Conservation (phyloP, 1,140 invertebrate species). For the Venustaconcha ellipsiformis region DNA sequence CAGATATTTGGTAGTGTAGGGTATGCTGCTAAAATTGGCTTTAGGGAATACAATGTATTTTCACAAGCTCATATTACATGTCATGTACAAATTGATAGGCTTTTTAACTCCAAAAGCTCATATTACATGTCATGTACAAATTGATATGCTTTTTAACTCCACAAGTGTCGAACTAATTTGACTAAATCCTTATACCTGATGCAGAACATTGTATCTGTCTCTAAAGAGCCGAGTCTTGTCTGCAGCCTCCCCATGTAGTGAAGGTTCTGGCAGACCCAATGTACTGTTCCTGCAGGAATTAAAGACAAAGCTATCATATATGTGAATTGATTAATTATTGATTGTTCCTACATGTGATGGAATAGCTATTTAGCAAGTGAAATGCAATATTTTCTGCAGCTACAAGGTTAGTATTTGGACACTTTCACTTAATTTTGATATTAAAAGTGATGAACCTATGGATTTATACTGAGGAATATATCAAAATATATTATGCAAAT, state of each 20-base stretch:
- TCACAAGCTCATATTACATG: too few species aligned
- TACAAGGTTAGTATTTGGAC: too few species aligned
- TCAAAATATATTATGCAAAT: too few species aligned
- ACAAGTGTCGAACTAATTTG: background rate
- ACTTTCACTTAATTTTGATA: too few species aligned
- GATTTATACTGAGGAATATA: too few species aligned
- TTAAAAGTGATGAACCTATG: too few species aligned
- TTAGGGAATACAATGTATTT: background rate
- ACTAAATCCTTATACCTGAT: constrained; percentile 52
- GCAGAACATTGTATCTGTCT: constrained; percentile 74
- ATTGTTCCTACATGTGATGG: too few species aligned
- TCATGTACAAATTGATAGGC: too few species aligned
- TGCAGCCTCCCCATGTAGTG: constrained; percentile 76
- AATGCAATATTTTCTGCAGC: too few species aligned
- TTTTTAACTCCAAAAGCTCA: constrained; percentile 1
- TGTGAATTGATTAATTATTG: too few species aligned
- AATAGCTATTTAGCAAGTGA: too few species aligned
- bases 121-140: too few species aligned
- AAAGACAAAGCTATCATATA: background rate
- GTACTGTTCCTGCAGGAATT: constrained; percentile 62
- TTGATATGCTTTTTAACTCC: background rate
- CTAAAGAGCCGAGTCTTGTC: constrained; percentile 81
- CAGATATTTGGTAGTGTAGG: background rate
- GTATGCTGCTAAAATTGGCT: background rate
- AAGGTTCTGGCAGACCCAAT: constrained; percentile 65